phyloP scores from a whole-genome alignment of 2,888 invertebrate genomes.

The Nomada hirtipes region DNA sequence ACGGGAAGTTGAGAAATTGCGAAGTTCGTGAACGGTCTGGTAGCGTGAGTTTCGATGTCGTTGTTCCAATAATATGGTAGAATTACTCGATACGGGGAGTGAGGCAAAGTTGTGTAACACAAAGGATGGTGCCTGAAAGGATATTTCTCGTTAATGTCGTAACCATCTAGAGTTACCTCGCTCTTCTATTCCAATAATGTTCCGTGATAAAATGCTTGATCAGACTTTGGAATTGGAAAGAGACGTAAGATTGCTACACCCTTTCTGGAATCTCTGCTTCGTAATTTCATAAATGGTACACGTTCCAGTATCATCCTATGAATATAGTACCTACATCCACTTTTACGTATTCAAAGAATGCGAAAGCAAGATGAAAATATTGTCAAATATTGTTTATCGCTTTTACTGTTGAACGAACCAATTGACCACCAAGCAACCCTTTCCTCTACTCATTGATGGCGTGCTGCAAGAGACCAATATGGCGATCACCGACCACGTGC shows the following conservation, averaged over 20 bases:
- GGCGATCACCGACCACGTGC: conserved; percentile 45
- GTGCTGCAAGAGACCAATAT: conserved; percentile 39
- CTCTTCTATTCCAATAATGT: background rate
- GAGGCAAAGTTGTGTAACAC: background rate
- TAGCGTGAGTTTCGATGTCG: conserved; percentile 2
- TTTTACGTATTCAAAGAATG: background rate
- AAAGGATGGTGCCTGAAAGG: background rate
- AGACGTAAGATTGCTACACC: too few relatives aligned
- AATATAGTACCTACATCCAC: background rate
- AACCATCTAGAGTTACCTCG: background rate
- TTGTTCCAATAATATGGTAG: conserved; percentile 4
- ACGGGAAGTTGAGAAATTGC: background rate
- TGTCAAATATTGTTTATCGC: background rate
- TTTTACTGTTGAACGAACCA: conserved; percentile 16
- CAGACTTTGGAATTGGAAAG: background rate
- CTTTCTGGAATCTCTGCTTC: too few relatives aligned
- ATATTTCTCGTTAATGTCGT: conserved; percentile 1
- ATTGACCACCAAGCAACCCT: conserved; percentile 1
- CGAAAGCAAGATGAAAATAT: background rate
- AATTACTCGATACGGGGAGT: background rate
- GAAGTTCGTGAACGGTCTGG: background rate
- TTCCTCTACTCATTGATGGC: conserved; percentile 2
- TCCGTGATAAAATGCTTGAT: background rate
- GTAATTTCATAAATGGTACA: too few relatives aligned
- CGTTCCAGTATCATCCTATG: background rate